Evolutionary conservation across 2,888 invertebrate genomes (phyloP).

Genomic region (Ochlodes sylvanus): DNA sequence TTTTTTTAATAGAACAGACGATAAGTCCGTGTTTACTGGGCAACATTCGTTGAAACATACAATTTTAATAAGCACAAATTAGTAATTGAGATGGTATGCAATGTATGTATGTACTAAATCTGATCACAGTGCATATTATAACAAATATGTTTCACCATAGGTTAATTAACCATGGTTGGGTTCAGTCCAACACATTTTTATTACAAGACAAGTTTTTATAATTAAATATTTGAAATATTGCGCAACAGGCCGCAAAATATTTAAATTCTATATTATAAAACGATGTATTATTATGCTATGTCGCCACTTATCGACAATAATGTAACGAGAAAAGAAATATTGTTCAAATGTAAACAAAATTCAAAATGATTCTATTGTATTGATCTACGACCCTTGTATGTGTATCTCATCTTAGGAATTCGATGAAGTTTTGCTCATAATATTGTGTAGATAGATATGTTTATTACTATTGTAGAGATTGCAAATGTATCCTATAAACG

Average conservation of each 20-base stretch:
- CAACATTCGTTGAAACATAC: not conserved
- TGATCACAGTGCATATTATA: not conserved
- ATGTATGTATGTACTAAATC: not conserved
- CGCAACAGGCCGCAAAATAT: too few species aligned
- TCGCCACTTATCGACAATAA: constrained; percentile 3
- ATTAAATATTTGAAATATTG: not conserved
- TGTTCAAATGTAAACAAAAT: not conserved
- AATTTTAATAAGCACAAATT: too few species aligned
- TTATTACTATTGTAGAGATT: constrained; percentile 27
- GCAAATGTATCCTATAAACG: constrained; percentile 3
- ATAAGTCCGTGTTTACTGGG: not conserved
- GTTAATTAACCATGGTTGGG: too few species aligned
- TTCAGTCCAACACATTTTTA: too few species aligned
- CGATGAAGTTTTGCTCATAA: constrained; percentile 32
- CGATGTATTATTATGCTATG: not conserved
- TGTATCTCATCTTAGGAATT: constrained; percentile 7
- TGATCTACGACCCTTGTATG: not conserved
- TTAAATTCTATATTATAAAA: too few species aligned
- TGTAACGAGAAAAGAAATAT: not conserved
- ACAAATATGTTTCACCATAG: not conserved
- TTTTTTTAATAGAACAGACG: not conserved
- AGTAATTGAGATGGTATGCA: not conserved
- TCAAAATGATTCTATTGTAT: not conserved
- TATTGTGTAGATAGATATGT: constrained; percentile 18
- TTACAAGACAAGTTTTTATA: too few species aligned